phyloP scores from a whole-genome alignment of 2,888 invertebrate genomes.

The Nomada goodeniana region DNA sequence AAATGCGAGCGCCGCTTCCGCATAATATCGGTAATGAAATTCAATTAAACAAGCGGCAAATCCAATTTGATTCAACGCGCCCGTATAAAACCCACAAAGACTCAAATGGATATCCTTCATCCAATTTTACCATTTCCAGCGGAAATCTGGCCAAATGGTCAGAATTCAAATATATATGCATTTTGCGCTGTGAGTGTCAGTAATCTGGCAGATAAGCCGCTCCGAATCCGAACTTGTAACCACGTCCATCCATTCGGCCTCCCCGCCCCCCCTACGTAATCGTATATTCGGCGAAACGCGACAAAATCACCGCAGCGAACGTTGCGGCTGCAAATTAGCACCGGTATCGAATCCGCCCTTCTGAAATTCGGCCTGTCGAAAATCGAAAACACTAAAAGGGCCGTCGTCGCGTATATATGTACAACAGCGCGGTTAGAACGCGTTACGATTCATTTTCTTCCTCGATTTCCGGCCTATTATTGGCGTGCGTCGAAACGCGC shows the following conservation, averaged over 20 bases:
- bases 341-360: slow-evolving; percentile 25
- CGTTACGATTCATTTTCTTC: slow-evolving; percentile 73
- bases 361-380: slow-evolving; percentile 14
- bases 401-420: slow-evolving; percentile 16
- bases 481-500: slow-evolving; percentile 45
- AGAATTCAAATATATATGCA: slow-evolving; percentile 33
- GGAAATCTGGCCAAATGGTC: slow-evolving; percentile 1
- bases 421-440: slow-evolving; percentile 20
- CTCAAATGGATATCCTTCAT: background rate
- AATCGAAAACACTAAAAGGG: slow-evolving; percentile 51
- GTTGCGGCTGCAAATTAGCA: slow-evolving; percentile 10
- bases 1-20: too few relatives aligned
- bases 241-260: slow-evolving; percentile 43
- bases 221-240: slow-evolving; percentile 31
- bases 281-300: slow-evolving; percentile 46
- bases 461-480: slow-evolving; percentile 74
- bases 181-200: slow-evolving; percentile 21
- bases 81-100: too few relatives aligned
- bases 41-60: too few relatives aligned
- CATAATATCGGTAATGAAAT: too few relatives aligned
- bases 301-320: slow-evolving; percentile 52
- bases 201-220: slow-evolving; percentile 43
- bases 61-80: background rate
- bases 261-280: slow-evolving; percentile 22
- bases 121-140: background rate